Evolutionary conservation across 1,140 invertebrate genomes (phyloP).

Genomic region (Schlechtendalia chinensis): DNA sequence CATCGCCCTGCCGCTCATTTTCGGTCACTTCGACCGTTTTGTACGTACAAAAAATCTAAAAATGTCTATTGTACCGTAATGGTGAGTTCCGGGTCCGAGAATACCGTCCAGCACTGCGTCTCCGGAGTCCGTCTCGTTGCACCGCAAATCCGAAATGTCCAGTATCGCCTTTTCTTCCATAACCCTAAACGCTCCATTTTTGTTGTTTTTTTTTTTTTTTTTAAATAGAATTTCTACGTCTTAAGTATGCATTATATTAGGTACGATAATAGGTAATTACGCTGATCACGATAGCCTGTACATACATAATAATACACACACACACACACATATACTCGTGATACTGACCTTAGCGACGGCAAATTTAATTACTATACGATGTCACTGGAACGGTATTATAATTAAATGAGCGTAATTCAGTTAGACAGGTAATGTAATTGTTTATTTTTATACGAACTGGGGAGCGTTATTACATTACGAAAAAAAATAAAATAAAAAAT

Average conservation of each 20-base stretch:
- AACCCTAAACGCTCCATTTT: constrained; percentile 15
- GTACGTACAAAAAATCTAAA: too few relatives aligned
- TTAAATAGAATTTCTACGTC: not conserved
- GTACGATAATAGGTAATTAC: too few relatives aligned
- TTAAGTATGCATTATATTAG: not conserved
- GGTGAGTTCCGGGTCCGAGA: not conserved
- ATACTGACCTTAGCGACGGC: constrained; percentile 26
- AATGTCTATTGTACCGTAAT: not conserved
- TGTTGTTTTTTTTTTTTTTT: not conserved
- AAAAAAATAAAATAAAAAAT: too few relatives aligned
- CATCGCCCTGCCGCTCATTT: too few relatives aligned
- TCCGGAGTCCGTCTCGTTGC: not conserved
- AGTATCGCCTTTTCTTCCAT: constrained; percentile 42
- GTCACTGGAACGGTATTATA: constrained; percentile 39
- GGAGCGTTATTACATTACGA: not conserved
- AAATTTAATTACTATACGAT: constrained; percentile 36
- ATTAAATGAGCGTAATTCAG: constrained; percentile 45
- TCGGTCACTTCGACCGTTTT: too few relatives aligned
- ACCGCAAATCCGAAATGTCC: constrained; percentile 41
- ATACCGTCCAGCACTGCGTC: constrained; percentile 19
- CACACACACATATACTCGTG: too few relatives aligned
- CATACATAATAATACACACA: too few relatives aligned
- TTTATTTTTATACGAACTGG: not conserved
- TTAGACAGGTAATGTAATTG: not conserved
- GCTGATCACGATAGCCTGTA: too few relatives aligned